Percentiles rank a stretch among this genome's conserved stretches.
Conservation (phyloP, 2,797 vertebrate species). For the Sebastes glaucus region DNA sequence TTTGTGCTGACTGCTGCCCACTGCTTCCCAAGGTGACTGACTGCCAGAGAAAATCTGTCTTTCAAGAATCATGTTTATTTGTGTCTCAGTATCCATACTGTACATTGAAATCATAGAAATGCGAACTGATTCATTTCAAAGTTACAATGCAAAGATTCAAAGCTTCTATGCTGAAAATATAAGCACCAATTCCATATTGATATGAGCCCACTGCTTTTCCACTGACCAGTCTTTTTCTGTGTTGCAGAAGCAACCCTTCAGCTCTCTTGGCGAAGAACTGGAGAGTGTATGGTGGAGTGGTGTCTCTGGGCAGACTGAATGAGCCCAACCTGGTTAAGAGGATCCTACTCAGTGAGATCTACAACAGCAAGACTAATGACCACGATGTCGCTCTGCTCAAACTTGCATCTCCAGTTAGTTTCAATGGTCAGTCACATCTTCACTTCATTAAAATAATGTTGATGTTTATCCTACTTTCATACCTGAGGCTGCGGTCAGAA, state of each 20-base stretch:
- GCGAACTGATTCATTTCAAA: not conserved
- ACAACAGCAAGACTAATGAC: constrained; percentile 80
- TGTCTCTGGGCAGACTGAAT: constrained; percentile 73
- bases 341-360: constrained; percentile 87
- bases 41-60: not conserved
- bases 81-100: not conserved
- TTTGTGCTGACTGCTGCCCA: constrained; percentile 92
- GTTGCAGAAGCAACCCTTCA: constrained; percentile 3
- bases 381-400: constrained; percentile 88
- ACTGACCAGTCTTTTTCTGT: not conserved
- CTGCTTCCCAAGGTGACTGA: constrained; percentile 89
- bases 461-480: not conserved
- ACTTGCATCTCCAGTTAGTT: constrained; percentile 72
- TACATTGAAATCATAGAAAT: not conserved
- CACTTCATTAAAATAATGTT: not conserved
- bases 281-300: constrained; percentile 84
- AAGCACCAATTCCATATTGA: not conserved
- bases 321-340: constrained; percentile 74
- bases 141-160: not conserved
- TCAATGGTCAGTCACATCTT: constrained; percentile 67
- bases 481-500: not conserved
- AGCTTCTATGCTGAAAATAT: not conserved
- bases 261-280: constrained; percentile 69
- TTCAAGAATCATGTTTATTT: not conserved
- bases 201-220: not conserved